These are phyloP conservation scores for Littorina saxatilis DNA, from an alignment of 1,140 invertebrate species.

Conservation along the genomic window DNA sequence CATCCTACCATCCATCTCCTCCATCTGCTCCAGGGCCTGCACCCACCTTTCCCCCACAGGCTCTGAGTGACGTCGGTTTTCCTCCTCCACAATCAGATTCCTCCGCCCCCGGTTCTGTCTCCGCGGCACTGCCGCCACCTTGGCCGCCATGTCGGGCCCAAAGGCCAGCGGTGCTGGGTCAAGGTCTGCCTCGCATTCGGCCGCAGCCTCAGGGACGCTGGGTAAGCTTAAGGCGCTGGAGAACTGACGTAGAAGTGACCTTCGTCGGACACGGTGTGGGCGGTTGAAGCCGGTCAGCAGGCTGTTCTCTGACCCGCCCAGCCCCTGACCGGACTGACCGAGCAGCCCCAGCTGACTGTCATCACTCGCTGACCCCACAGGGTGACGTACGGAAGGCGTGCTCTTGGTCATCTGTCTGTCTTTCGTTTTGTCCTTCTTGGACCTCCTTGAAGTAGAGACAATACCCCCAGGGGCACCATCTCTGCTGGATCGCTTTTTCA, in stretches of 20 bases:
- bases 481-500: too few relatives aligned
- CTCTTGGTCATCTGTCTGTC: too few relatives aligned
- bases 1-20: slow-evolving; percentile 37
- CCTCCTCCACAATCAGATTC: slow-evolving; percentile 19
- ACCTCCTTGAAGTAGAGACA: too few relatives aligned
- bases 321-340: not conserved
- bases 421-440: too few relatives aligned
- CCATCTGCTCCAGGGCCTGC: slow-evolving; percentile 39
- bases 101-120: slow-evolving; percentile 41
- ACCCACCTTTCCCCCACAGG: slow-evolving; percentile 57
- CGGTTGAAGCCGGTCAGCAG: not conserved
- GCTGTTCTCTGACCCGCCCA: slow-evolving; percentile 34
- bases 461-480: too few relatives aligned
- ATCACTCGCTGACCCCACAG: too few relatives aligned
- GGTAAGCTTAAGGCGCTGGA: slow-evolving; percentile 64
- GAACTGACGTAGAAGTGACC: slow-evolving; percentile 49
- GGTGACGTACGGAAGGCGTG: too few relatives aligned
- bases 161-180: slow-evolving; percentile 11
- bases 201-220: slow-evolving; percentile 68
- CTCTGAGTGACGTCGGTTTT: slow-evolving; percentile 56
- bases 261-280: slow-evolving; percentile 11
- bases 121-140: slow-evolving; percentile 43
- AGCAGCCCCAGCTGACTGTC: too few relatives aligned
- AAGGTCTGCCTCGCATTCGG: slow-evolving; percentile 56
- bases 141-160: slow-evolving; percentile 41